Evolutionary conservation across 2,113 vertebrate species (phyloP).

Genomic region (Brachyistius frenatus): DNA sequence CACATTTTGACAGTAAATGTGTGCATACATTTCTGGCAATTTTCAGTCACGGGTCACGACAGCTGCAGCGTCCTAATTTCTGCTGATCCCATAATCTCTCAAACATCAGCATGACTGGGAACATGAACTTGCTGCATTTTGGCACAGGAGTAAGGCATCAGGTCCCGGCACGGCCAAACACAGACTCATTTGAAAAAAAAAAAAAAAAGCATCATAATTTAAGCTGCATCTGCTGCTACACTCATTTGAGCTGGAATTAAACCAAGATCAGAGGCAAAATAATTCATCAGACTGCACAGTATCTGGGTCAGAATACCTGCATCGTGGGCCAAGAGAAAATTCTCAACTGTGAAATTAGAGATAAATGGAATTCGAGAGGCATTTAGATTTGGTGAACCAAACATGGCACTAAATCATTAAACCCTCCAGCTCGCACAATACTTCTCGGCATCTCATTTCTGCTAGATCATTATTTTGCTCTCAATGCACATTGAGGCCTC

Average conservation of each 20-base stretch:
- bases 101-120: slow-evolving; percentile 52
- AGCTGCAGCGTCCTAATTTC: slow-evolving; percentile 66
- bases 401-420: slow-evolving; percentile 40
- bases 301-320: slow-evolving; percentile 62
- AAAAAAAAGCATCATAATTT: not conserved
- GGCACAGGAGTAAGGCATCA: slow-evolving; percentile 37
- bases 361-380: slow-evolving; percentile 38
- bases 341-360: slow-evolving; percentile 26
- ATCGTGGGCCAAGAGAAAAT: slow-evolving; percentile 24
- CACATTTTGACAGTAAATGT: not conserved
- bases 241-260: slow-evolving; percentile 47
- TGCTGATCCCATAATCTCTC: slow-evolving; percentile 73
- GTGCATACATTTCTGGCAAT: not conserved
- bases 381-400: slow-evolving; percentile 30
- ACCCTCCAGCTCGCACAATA: slow-evolving; percentile 5
- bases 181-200: slow-evolving; percentile 19
- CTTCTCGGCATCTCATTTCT: slow-evolving; percentile 6
- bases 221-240: slow-evolving; percentile 37
- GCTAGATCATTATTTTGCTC: slow-evolving; percentile 11
- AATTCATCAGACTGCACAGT: slow-evolving; percentile 53
- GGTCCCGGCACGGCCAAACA: slow-evolving; percentile 31
- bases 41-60: slow-evolving; percentile 47
- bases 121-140: slow-evolving; percentile 46
- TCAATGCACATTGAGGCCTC: not conserved
- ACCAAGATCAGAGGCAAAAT: slow-evolving; percentile 51